phyloP scores from a whole-genome alignment of 2,797 vertebrate genomes.

The Crax fasciolata region DNA sequence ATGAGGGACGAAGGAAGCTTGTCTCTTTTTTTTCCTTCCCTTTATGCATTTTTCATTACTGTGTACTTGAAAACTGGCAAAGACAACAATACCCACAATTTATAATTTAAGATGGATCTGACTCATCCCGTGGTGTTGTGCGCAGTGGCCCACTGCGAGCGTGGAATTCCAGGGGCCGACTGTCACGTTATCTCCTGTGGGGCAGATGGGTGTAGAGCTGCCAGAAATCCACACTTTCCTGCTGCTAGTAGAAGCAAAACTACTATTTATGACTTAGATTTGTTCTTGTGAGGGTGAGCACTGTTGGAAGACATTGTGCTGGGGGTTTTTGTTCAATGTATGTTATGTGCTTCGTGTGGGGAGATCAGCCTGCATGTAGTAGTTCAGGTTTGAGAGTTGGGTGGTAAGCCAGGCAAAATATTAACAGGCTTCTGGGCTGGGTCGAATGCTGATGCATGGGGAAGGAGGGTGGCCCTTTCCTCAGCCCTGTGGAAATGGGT shows the following conservation, averaged over 20 bases:
- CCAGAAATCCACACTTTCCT: constrained; percentile 46
- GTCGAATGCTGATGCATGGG: neutral
- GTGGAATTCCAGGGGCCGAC: neutral
- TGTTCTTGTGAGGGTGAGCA: constrained; percentile 13
- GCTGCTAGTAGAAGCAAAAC: constrained; percentile 50
- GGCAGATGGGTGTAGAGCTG: constrained; percentile 18
- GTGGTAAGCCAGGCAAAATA: neutral
- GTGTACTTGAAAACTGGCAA: constrained; percentile 19
- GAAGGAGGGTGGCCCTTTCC: neutral
- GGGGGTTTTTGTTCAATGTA: neutral
- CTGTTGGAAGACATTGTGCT: constrained; percentile 4
- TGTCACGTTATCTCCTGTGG: constrained; percentile 22
- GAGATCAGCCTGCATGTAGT: constrained; percentile 31
- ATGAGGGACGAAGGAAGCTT: neutral
- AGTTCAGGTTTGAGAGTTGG: neutral
- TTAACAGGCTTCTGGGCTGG: neutral
- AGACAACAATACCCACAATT: neutral
- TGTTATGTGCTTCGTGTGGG: neutral
- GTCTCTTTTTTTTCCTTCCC: neutral
- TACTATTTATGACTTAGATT: constrained; percentile 35
- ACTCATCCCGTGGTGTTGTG: neutral
- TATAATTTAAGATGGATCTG: constrained; percentile 15
- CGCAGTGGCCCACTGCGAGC: neutral
- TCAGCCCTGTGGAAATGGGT: neutral
- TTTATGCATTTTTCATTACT: neutral